phyloP scores from a whole-genome alignment of 2,113 vertebrate species.

The Myrmecophaga tridactyla region DNA sequence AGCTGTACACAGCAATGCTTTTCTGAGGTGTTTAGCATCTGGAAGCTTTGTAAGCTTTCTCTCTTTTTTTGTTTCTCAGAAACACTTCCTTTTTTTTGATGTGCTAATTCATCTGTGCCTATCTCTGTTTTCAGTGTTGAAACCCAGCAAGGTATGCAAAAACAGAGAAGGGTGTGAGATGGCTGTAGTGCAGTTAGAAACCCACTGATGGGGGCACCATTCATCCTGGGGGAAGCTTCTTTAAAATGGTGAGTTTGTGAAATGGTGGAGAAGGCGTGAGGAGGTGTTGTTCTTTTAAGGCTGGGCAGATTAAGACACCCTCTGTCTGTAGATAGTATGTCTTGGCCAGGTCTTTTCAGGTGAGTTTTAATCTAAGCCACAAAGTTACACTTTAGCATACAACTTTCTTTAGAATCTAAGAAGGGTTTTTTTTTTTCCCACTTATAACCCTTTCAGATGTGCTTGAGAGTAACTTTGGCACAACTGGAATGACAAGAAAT shows the following conservation, averaged over 20 bases:
- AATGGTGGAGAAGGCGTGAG: background rate
- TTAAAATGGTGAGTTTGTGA: background rate
- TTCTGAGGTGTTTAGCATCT: background rate
- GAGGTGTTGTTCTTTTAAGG: background rate
- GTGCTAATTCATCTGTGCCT: background rate
- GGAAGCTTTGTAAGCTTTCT: background rate
- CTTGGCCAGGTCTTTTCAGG: background rate
- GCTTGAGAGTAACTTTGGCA: too few species aligned
- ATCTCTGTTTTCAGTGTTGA: background rate
- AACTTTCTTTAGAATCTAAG: background rate
- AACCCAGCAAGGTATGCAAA: background rate
- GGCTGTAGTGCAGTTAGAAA: background rate
- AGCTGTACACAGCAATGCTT: background rate
- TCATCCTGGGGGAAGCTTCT: background rate
- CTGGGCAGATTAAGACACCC: background rate
- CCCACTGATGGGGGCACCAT: fast-evolving
- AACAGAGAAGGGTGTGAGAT: background rate
- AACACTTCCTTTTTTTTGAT: background rate
- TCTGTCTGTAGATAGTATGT: fast-evolving
- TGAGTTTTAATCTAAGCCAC: background rate
- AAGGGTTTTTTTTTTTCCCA: background rate
- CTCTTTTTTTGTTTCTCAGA: background rate
- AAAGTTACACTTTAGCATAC: too few species aligned
- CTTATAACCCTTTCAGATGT: fast-evolving
- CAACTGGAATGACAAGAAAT: background rate